Evolutionary conservation across 2,888 invertebrate genomes (phyloP).

Genomic region (Scaptomyza flava): DNA sequence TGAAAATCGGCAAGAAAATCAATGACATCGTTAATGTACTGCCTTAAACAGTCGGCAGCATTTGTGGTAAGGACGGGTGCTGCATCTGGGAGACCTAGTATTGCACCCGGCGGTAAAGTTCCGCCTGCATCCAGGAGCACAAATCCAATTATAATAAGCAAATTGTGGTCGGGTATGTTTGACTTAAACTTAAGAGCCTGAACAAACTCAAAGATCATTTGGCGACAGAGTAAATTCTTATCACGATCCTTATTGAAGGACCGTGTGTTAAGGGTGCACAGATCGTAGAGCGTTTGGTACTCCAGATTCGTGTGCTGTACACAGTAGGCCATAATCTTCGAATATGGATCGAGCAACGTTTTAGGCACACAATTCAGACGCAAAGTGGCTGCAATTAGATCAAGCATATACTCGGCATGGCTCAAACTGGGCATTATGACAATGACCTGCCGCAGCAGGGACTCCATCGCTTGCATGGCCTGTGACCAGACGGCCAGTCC

Average conservation of each 20-base stretch:
- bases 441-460: constrained; percentile 91
- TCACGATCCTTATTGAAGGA: constrained; percentile 97
- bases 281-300: constrained; percentile 91
- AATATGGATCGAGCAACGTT: constrained; percentile 96
- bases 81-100: constrained; percentile 86
- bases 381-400: constrained; percentile 91
- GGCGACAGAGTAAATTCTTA: constrained; percentile 95
- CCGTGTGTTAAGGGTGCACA: constrained; percentile 95
- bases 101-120: constrained; percentile 90
- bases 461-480: constrained; percentile 94
- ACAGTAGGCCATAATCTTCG: constrained; percentile 96
- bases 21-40: constrained; percentile 95
- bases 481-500: constrained; percentile 91
- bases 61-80: constrained; percentile 88
- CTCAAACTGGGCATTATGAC: constrained; percentile 89
- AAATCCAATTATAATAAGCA: constrained; percentile 94
- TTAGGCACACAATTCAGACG: constrained; percentile 90
- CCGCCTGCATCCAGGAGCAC: constrained; percentile 97
- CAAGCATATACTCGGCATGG: constrained; percentile 89
- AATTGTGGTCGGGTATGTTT: constrained; percentile 96
- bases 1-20: constrained; percentile 98
- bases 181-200: constrained; percentile 98
- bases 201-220: constrained; percentile 96
- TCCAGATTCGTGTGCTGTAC: constrained; percentile 94
- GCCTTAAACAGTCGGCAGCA: constrained; percentile 96